phyloP scores from a whole-genome alignment of 2,113 vertebrate genomes.

The Catharus bicknelli region DNA sequence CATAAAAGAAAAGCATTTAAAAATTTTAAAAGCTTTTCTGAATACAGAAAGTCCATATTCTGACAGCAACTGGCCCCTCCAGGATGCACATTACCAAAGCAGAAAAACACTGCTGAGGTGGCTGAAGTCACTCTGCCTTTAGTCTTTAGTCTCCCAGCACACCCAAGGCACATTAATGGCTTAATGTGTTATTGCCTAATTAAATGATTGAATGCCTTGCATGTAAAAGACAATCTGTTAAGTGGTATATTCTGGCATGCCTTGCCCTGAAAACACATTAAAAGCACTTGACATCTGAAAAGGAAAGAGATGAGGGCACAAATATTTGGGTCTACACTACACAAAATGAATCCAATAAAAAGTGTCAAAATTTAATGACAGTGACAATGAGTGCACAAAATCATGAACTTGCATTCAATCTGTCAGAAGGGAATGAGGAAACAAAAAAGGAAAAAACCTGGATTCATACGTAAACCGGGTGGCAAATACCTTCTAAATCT shows the following conservation, averaged over 20 bases:
- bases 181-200: constrained; percentile 28
- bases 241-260: background rate
- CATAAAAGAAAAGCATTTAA: background rate
- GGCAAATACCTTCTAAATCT: background rate
- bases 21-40: constrained; percentile 22
- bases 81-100: constrained; percentile 19
- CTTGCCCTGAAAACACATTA: constrained; percentile 16
- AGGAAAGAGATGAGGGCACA: background rate
- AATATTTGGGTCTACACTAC: background rate
- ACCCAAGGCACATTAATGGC: background rate
- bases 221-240: constrained; percentile 22
- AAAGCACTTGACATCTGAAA: constrained; percentile 28
- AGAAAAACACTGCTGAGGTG: constrained; percentile 7
- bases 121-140: background rate
- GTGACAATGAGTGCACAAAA: background rate
- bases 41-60: background rate
- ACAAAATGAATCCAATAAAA: background rate
- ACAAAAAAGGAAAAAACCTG: background rate
- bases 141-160: background rate
- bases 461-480: background rate
- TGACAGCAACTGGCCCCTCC: background rate
- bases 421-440: background rate
- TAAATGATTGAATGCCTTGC: constrained; percentile 35
- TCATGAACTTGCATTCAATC: background rate
- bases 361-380: background rate